These are phyloP conservation scores for Clarias macrocephalus DNA, from an alignment of 2,113 vertebrate species.

Conservation along the genomic window DNA sequence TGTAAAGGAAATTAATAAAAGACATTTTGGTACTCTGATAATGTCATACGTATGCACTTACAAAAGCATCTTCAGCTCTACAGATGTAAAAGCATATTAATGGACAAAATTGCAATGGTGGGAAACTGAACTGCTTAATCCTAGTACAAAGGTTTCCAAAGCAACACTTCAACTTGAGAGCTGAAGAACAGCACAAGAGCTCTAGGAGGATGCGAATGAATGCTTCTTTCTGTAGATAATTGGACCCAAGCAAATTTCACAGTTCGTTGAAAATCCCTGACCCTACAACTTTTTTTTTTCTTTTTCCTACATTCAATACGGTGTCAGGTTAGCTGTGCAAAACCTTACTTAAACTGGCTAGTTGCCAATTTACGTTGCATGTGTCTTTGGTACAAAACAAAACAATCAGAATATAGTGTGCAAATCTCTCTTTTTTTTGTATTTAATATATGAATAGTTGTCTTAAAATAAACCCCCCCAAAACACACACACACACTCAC, in stretches of 20 bases:
- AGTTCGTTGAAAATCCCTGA: constrained; percentile 97
- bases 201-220: constrained; percentile 79
- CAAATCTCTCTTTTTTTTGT: constrained; percentile 88
- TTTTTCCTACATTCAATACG: constrained; percentile 98
- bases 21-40: constrained; percentile 92
- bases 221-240: constrained; percentile 97
- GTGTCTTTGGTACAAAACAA: constrained; percentile 99
- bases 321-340: constrained; percentile 99
- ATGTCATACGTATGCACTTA: constrained; percentile 82
- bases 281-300: constrained; percentile 79
- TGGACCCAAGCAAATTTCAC: constrained; percentile 99
- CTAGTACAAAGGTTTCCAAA: constrained; percentile 55
- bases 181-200: constrained; percentile 64
- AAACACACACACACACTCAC: constrained; percentile 55
- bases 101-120: constrained; percentile 56
- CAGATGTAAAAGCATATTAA: constrained; percentile 55
- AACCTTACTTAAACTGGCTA: constrained; percentile 99
- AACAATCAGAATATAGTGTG: constrained; percentile 97
- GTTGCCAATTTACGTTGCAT: constrained; percentile 98
- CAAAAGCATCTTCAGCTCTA: constrained; percentile 73
- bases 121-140: constrained; percentile 65
- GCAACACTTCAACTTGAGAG: constrained; percentile 85
- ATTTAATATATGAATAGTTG: constrained; percentile 71
- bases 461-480: constrained; percentile 54
- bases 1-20: constrained; percentile 62